Base-by-base conservation (phyloP, 2,113 vertebrate genomes). In the Haemorhous mexicanus region DNA sequence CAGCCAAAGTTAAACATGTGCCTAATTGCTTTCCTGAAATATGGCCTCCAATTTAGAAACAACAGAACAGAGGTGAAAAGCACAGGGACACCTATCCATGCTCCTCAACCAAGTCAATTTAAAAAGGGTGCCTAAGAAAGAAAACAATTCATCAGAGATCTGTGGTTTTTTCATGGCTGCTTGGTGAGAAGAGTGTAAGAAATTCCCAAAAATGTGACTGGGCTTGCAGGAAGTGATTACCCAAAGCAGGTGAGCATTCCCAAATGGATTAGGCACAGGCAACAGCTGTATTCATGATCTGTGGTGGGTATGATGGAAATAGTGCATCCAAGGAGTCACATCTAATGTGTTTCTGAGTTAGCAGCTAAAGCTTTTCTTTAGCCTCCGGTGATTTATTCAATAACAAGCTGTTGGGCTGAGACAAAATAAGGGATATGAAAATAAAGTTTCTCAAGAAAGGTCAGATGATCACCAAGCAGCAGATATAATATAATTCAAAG, bases 1-100 rank as follows among this genome's bases (percentile, higher is more conserved):
- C n/a, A 61, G 17, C 18, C 13, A 7, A 91, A 95, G 46, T 35
- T 70, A 70, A 95, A 35, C 8, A 15, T 11, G 11, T 82, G 27
- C 49, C 83, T 87, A 93, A 81, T 77, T 95, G 61, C 55, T 85
- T 90, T 74, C 26, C 55, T 95, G 78, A 93, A 93, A 85, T 67
- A 90, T 4, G 13, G 39, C 18, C 59, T 83, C 28, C 49, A 58
- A 27, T 77, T 90, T 58, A 41, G 69, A 93, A 64, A 5, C 21
- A 70, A 21, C 46, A 85, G 15, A 41, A 9, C 43, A 62, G 50
- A 76, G 24, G 24, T 59, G 20, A 28, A 61, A 92, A 88, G 27
- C 35, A 78, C 56, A 56, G 41, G 44, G 80, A 80, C 22, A 17
- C 17, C 26, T 63, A n/a, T 43, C 9, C 50, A 56, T 0, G 0